A percentile compares a stretch with the other conserved stretches of the same genome.
Evolutionary conservation across 2,797 vertebrate genomes (phyloP).

Genomic region (Myotis vivesi): DNA sequence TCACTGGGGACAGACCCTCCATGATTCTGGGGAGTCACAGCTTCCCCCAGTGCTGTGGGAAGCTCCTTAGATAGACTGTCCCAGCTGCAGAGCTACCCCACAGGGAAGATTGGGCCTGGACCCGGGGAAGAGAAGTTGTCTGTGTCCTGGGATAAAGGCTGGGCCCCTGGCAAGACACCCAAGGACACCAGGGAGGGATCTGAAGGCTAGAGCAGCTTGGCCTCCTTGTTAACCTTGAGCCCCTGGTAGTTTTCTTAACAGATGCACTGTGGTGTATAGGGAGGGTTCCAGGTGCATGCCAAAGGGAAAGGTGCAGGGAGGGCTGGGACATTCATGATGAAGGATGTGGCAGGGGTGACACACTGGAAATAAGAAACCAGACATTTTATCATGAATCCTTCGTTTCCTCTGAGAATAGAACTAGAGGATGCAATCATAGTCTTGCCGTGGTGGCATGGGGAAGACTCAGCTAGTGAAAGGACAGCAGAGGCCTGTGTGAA

Average conservation of each 20-base stretch:
- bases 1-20: neutral
- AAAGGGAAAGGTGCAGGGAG: neutral
- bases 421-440: neutral
- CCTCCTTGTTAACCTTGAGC: neutral
- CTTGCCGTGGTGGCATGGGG: neutral
- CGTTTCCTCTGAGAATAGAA: neutral
- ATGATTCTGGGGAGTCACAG: neutral
- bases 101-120: neutral
- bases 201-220: neutral
- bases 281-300: neutral
- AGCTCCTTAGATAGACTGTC: neutral
- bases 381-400: neutral
- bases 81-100: neutral
- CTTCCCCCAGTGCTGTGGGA: fast-evolving
- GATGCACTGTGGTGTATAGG: neutral
- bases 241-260: neutral
- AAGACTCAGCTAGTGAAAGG: neutral
- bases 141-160: neutral
- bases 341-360: neutral
- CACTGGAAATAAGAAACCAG: fast-evolving
- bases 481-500: neutral
- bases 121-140: neutral
- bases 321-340: neutral
- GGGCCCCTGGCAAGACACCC: neutral
- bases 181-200: neutral